A percentile compares a stretch with the other conserved stretches of the same genome.
Conservation (phyloP, 1,140 invertebrate genomes). For the Teleopsis dalmanni region DNA sequence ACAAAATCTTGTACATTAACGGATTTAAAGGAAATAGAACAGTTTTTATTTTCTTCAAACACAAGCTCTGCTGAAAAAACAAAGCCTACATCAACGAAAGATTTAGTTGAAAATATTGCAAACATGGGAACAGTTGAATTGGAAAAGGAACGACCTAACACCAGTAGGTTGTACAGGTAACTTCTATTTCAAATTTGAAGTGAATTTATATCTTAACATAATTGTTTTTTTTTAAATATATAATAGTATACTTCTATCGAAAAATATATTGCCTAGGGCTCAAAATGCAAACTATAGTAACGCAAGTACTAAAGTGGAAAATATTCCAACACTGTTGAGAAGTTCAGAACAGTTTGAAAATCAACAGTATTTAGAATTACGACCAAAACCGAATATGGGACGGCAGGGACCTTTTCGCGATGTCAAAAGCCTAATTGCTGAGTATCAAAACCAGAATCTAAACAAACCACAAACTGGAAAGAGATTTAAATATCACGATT, state of each 20-base stretch:
- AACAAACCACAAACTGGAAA: constrained; percentile 60
- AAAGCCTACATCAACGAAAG: constrained; percentile 1
- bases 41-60: not conserved
- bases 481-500: constrained; percentile 45
- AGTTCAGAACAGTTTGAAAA: constrained; percentile 1
- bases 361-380: constrained; percentile 8
- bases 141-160: constrained; percentile 13
- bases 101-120: constrained; percentile 12
- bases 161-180: constrained; percentile 14
- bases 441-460: constrained; percentile 67
- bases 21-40: constrained; percentile 8
- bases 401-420: constrained; percentile 69
- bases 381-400: constrained; percentile 37
- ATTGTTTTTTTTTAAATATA: not conserved
- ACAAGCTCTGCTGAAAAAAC: not conserved
- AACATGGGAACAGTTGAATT: constrained; percentile 17
- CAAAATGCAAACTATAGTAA: not conserved
- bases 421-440: constrained; percentile 74
- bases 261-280: constrained; percentile 6
- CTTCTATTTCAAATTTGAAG: not conserved
- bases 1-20: not conserved
- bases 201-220: not conserved
- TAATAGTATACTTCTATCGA: constrained; percentile 9
- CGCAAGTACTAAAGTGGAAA: not conserved
- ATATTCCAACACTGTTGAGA: not conserved